Conservation (phyloP, 1,140 invertebrate genomes). For the Ips nitidus region DNA sequence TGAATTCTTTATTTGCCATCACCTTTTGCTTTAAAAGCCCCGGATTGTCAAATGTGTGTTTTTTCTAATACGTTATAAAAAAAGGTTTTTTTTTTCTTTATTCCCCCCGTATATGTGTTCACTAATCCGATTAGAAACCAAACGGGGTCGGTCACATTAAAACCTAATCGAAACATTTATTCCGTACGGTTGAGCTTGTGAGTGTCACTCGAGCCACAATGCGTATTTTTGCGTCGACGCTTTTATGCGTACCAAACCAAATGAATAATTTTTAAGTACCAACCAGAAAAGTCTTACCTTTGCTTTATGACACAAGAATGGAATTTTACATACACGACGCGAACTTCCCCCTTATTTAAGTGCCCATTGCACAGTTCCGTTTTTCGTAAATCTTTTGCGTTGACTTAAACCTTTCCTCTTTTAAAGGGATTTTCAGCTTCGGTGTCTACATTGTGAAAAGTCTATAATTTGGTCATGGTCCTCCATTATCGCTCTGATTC, state of each 20-base stretch:
- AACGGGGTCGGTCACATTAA: constrained; percentile 38
- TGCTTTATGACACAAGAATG: too few relatives aligned
- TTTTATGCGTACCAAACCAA: constrained; percentile 14
- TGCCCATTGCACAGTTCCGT: too few relatives aligned
- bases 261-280: constrained; percentile 31
- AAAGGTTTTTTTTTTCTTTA: constrained; percentile 11
- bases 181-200: constrained; percentile 40
- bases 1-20: constrained; percentile 30
- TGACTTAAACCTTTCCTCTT: too few relatives aligned
- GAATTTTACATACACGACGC: too few relatives aligned
- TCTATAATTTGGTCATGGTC: too few relatives aligned
- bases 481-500: too few relatives aligned
- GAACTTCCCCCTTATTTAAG: too few relatives aligned
- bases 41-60: constrained; percentile 27
- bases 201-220: constrained; percentile 37
- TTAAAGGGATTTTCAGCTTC: too few relatives aligned
- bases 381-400: too few relatives aligned
- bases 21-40: constrained; percentile 17
- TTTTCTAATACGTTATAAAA: background rate
- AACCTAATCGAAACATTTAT: constrained; percentile 42
- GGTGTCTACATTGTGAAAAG: too few relatives aligned
- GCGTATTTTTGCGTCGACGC: constrained; percentile 23
- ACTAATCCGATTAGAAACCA: constrained; percentile 41
- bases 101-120: constrained; percentile 6
- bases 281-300: background rate